Percentiles rank a stretch among this genome's conserved stretches.
Conservation (phyloP, 2,113 vertebrate species). For the Aleadryas rufinucha region DNA sequence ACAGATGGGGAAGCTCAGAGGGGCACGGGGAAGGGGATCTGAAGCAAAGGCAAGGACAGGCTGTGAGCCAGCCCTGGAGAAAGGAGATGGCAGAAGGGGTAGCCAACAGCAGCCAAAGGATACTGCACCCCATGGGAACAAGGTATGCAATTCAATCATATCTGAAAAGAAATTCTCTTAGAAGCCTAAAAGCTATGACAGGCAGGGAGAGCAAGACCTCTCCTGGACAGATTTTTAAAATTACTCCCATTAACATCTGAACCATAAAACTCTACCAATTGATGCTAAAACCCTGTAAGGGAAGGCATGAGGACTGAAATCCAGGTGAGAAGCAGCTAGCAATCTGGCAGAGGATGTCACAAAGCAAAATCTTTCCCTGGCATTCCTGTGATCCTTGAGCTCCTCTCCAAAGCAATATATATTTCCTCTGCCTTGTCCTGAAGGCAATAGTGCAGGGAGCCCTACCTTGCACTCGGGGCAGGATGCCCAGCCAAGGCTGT, state of each 20-base stretch:
- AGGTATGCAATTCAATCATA: not conserved
- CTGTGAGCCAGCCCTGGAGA: too few relatives aligned
- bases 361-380: not conserved
- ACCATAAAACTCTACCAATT: not conserved
- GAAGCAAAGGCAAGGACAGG: not conserved
- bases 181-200: not conserved
- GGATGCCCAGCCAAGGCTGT: not conserved
- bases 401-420: not conserved
- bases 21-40: fast-evolving
- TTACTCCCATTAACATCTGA: not conserved
- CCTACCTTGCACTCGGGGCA: not conserved
- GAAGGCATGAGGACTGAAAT: not conserved
- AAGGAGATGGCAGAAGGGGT: not conserved
- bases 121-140: not conserved
- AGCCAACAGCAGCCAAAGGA: not conserved
- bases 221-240: not conserved
- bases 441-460: not conserved
- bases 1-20: not conserved
- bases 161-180: not conserved
- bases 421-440: not conserved
- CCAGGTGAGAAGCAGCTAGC: not conserved
- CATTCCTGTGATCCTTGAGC: not conserved
- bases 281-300: not conserved
- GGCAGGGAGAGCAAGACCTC: not conserved
- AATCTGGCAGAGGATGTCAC: not conserved